Conservation (phyloP, 1,140 invertebrate genomes). For the Archegozetes longisetosus region DNA sequence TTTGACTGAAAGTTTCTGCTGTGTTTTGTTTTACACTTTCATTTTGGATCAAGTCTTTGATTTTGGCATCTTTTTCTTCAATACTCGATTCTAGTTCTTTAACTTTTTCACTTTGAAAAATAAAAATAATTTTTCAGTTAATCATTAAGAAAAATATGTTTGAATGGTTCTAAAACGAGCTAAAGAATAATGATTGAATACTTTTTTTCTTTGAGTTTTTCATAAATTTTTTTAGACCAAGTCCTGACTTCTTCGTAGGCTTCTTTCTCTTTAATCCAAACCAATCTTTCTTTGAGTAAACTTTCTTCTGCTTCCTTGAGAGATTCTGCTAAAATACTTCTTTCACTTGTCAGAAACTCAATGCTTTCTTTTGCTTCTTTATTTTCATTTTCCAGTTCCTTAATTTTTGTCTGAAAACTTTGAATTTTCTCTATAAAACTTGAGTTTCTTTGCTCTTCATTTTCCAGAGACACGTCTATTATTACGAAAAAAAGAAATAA, state of each 20-base stretch:
- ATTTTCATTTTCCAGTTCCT: slow-evolving; percentile 11
- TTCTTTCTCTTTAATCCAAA: slow-evolving; percentile 9
- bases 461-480: not conserved
- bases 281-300: slow-evolving; percentile 4
- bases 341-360: slow-evolving; percentile 12
- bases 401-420: not conserved
- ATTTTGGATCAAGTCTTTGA: not conserved
- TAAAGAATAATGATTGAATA: not conserved
- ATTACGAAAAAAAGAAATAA: not conserved
- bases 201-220: not conserved
- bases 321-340: not conserved
- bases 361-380: slow-evolving; percentile 10
- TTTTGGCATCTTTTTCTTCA: not conserved
- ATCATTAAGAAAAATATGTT: no score
- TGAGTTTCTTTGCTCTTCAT: not conserved
- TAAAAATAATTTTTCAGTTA: not conserved
- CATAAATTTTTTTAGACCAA: not conserved
- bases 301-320: slow-evolving; percentile 10
- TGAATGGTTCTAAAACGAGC: not conserved
- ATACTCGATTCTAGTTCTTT: not conserved
- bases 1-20: no score
- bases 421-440: not conserved
- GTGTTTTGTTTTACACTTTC: not conserved
- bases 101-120: not conserved
- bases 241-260: slow-evolving; percentile 3